Evolutionary conservation across 53 echinoderm and acorn worm species (phyloP), one percentile per base, ranked within the genome.

Genomic region (Pentamera pediparva): DNA sequence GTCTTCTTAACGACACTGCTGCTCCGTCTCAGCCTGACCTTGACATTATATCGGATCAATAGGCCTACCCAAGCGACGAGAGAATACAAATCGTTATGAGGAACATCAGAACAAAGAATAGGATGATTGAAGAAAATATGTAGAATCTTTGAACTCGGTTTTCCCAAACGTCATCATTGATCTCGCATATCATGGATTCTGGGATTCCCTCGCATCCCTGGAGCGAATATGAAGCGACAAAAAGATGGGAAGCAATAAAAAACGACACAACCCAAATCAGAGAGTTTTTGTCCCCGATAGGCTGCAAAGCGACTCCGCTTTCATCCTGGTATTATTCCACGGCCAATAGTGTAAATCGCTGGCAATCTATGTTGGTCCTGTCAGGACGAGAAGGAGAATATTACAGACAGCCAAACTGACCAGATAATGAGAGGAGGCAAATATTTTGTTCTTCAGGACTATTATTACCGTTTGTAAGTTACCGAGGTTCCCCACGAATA

Each of bases 381-480:
- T n/a, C n/a, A n/a, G n/a, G n/a, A n/a, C n/a, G n/a, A n/a, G 72
- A 2, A 92, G 62, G 54, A 92, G 51, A 43, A 92, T 75, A 36
- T 92, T 89, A 92, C 75, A 11, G n/a, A n/a, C n/a, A n/a, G n/a
- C n/a, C n/a, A n/a, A n/a, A n/a, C n/a, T n/a, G n/a, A n/a, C n/a
- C n/a, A 92, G 74, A 74, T 92, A 92, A 39, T 89, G 82, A 2
- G 89, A 89, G 17, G 92, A 80, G 0, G 92, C 76, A 2, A 92
- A 60, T 26, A 85, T 79, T 10, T 82, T 81, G 51, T 85, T 92
- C 11, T 89, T 61, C 31, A 83, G 25, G 26, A 89, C 85, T 27
- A 92, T 83, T 8, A 89, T 76, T 35, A 92, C 81, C n/a, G 92
- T 89, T 33, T 89, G 79, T 19, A 86, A 70, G 60, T 92, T 92